A percentile compares a stretch with the other conserved stretches of the same genome.
These are phyloP conservation scores for Holothuria leucospilota DNA, from an alignment of 53 echinoderm and acorn worm species.

Conservation along the genomic window DNA sequence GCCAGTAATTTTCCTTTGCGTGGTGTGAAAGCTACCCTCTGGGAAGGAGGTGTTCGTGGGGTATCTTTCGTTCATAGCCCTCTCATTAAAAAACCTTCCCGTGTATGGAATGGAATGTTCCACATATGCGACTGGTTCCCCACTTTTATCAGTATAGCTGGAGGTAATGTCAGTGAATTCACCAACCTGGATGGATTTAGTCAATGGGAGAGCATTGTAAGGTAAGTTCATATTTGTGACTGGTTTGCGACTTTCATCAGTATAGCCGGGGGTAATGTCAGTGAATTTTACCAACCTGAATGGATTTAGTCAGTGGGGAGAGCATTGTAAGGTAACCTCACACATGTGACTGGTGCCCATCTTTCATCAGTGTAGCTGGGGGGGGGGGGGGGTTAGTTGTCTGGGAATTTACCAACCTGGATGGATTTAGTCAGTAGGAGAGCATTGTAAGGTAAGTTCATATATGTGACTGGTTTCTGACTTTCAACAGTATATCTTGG, in stretches of 20 bases:
- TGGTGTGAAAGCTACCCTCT: slow-evolving; percentile 78
- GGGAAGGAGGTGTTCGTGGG: slow-evolving; percentile 94
- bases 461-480: slow-evolving; percentile 89
- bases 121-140: slow-evolving; percentile 95
- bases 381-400: too few relatives aligned
- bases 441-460: slow-evolving; percentile 72
- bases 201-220: slow-evolving; percentile 75
- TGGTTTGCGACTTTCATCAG: slow-evolving; percentile 85
- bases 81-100: slow-evolving; percentile 66
- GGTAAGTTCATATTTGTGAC: slow-evolving; percentile 75
- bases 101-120: slow-evolving; percentile 79
- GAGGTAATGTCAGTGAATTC: slow-evolving; percentile 65
- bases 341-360: slow-evolving; percentile 40
- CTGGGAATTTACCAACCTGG: slow-evolving; percentile 43
- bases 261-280: slow-evolving; percentile 74
- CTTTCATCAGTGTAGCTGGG: too few relatives aligned
- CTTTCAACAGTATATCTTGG: slow-evolving; percentile 74
- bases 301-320: slow-evolving; percentile 77
- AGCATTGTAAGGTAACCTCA: too few relatives aligned
- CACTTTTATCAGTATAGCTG: slow-evolving; percentile 80
- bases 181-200: slow-evolving; percentile 76
- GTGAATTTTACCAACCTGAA: slow-evolving; percentile 56
- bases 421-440: slow-evolving; percentile 76
- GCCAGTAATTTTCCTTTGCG: slow-evolving; percentile 90
- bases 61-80: slow-evolving; percentile 75